Conservation (phyloP, 2,113 vertebrate genomes). For the Tor tambroides region DNA sequence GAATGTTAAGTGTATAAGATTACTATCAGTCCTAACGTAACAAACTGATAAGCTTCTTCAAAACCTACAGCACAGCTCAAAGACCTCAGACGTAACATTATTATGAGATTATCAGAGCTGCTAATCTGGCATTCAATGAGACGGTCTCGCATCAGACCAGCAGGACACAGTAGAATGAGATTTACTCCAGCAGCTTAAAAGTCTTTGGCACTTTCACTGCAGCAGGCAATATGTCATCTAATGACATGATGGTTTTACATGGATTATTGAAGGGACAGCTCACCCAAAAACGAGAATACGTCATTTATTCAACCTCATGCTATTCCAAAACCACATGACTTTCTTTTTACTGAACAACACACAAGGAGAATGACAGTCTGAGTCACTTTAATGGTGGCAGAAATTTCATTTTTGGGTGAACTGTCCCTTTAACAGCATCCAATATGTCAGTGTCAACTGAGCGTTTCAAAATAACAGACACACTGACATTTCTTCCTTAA, state of each 20-base stretch:
- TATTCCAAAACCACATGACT: not conserved
- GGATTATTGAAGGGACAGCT: not conserved
- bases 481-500: not conserved
- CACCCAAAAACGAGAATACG: not conserved
- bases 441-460: not conserved
- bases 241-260: not conserved
- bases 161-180: not conserved
- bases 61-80: not conserved
- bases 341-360: not conserved
- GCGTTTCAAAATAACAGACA: not conserved
- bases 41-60: not conserved
- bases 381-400: not conserved
- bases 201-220: slow-evolving; percentile 22
- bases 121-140: not conserved
- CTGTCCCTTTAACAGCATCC: not conserved
- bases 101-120: not conserved
- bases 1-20: not conserved
- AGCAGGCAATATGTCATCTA: not conserved
- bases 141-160: not conserved
- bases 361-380: not conserved
- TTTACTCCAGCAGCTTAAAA: slow-evolving; percentile 35
- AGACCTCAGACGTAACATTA: slow-evolving; percentile 9
- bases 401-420: not conserved
- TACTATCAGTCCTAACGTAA: not conserved
- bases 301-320: not conserved